Percentiles rank a stretch among this genome's conserved stretches.
These are phyloP conservation scores for Parasteatoda lunata DNA, from an alignment of 2,888 invertebrate species.

Conservation along the genomic window DNA sequence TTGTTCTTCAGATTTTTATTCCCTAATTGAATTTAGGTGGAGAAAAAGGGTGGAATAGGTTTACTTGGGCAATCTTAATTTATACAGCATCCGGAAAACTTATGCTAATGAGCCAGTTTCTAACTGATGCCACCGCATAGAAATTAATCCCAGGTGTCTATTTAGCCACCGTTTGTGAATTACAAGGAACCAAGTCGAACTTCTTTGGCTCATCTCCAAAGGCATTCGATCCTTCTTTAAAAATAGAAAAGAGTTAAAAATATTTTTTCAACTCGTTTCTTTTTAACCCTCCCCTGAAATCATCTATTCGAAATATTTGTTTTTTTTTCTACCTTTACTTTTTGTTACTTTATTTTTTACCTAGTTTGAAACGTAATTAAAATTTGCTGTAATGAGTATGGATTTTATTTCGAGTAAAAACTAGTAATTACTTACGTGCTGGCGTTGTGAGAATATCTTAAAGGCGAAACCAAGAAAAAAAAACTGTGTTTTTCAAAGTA, in stretches of 20 bases:
- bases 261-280: slow-evolving; percentile 20
- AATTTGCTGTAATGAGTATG: slow-evolving; percentile 65
- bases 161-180: slow-evolving; percentile 63
- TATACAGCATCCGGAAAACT: slow-evolving; percentile 52
- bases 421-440: slow-evolving; percentile 51
- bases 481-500: not conserved
- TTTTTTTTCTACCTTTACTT: slow-evolving; percentile 36
- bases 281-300: not conserved
- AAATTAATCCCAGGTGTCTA: slow-evolving; percentile 66
- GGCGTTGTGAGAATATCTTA: not conserved
- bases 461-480: not conserved
- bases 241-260: slow-evolving; percentile 24
- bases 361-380: slow-evolving; percentile 39
- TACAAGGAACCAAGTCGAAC: slow-evolving; percentile 57
- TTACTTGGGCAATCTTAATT: slow-evolving; percentile 60
- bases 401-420: slow-evolving; percentile 55
- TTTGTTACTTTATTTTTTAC: slow-evolving; percentile 4
- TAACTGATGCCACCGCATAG: slow-evolving; percentile 59
- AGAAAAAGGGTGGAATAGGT: slow-evolving; percentile 6
- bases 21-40: slow-evolving; percentile 58
- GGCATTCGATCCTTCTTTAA: slow-evolving; percentile 14
- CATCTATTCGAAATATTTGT: slow-evolving; percentile 33
- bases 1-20: slow-evolving; percentile 61
- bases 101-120: slow-evolving; percentile 60
- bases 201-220: slow-evolving; percentile 55